Percentiles rank a stretch among this genome's conserved stretches.
Conservation (phyloP, 2,888 invertebrate species). For the Acleris cristana region DNA sequence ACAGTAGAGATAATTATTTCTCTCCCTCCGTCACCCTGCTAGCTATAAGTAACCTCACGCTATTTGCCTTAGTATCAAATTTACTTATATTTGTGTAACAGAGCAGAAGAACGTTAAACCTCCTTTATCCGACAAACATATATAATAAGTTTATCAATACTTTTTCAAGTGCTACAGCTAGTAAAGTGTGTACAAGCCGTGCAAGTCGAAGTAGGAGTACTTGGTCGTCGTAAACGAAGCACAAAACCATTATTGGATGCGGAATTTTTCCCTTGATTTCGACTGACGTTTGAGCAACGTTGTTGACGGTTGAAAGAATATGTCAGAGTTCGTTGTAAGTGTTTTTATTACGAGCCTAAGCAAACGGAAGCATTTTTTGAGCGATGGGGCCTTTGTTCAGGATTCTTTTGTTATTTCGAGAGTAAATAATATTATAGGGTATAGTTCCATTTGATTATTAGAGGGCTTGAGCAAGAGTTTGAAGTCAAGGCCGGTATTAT, state of each 20-base stretch:
- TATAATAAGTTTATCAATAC: no score
- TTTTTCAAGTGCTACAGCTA: neutral
- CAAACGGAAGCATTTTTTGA: constrained; percentile 22
- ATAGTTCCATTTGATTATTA: no score
- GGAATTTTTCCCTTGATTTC: constrained; percentile 33
- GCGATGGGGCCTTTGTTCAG: constrained; percentile 5
- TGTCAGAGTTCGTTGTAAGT: constrained; percentile 19
- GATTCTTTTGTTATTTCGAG: neutral
- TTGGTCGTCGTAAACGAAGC: neutral
- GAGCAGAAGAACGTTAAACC: no score
- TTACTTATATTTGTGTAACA: no score
- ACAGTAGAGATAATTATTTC: no score
- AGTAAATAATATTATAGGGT: no score
- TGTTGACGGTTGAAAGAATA: constrained; percentile 24
- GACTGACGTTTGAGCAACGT: constrained; percentile 30
- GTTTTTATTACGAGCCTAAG: constrained; percentile 25
- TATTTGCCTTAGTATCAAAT: no score
- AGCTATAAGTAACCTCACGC: no score
- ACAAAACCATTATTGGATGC: constrained; percentile 26
- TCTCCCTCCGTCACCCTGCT: no score
- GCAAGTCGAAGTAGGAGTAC: neutral
- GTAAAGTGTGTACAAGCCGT: neutral
- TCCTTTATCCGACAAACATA: no score
- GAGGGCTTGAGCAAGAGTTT: no score
- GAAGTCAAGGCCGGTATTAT: no score